phyloP scores from a whole-genome alignment of 2,113 vertebrate species.

The Hyla sarda region DNA sequence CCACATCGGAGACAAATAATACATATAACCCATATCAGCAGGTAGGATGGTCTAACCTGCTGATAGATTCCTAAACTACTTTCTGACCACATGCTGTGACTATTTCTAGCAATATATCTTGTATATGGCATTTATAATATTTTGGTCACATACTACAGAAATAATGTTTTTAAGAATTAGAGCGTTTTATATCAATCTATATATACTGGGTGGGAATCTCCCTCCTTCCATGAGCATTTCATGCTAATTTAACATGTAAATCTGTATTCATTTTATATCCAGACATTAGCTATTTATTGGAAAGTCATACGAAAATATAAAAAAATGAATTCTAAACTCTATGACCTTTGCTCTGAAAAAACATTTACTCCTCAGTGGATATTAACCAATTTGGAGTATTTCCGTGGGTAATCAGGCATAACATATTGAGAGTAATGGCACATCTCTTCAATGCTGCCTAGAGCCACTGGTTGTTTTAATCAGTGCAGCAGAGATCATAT shows the following conservation, averaged over 20 bases:
- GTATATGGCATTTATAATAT: no score
- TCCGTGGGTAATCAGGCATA: neutral
- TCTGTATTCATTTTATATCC: neutral
- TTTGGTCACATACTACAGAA: no score
- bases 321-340: neutral
- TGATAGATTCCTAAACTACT: no score
- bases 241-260: neutral
- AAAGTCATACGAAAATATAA: neutral
- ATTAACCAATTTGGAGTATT: neutral
- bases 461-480: neutral
- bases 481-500: neutral
- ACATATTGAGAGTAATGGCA: neutral
- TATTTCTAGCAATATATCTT: no score
- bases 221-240: neutral
- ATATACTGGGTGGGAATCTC: no score
- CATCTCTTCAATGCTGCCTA: neutral
- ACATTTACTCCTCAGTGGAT: neutral
- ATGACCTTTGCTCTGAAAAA: slow-evolving; percentile 8
- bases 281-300: neutral
- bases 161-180: neutral
- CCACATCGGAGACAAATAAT: no score
- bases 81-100: no score
- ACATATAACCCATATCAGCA: no score
- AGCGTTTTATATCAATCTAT: no score
- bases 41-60: no score